Percentiles rank a stretch among this genome's conserved stretches.
phyloP scores from a whole-genome alignment of 35 echinoderm and acorn worm genomes.

The Ptychodera flava region DNA sequence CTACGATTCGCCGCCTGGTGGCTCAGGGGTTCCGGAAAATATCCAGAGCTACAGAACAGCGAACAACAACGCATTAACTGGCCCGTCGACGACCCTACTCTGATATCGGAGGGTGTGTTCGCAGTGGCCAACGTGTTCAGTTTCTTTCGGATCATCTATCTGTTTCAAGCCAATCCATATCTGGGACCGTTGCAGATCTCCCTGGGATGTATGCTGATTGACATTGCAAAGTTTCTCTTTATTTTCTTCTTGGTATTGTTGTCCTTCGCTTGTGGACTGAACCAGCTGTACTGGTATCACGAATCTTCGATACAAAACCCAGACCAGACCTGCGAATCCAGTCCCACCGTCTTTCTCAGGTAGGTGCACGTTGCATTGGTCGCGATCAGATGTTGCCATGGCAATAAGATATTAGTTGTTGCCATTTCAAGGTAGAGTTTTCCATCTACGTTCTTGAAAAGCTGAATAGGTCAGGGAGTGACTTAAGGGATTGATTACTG shows the following conservation, averaged over 20 bases:
- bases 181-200: conserved; percentile 95
- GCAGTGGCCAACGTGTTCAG: conserved; percentile 94
- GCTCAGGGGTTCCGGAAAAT: neutral
- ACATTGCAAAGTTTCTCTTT: conserved; percentile 86
- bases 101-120: conserved; percentile 81
- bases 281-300: conserved; percentile 90
- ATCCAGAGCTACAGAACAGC: conserved; percentile 7
- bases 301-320: too few relatives aligned
- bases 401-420: too few relatives aligned
- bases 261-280: conserved; percentile 84
- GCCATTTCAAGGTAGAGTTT: too few relatives aligned
- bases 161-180: conserved; percentile 95
- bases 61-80: conserved; percentile 17
- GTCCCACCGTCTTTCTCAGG: too few relatives aligned
- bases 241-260: conserved; percentile 78
- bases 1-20: conserved; percentile 52
- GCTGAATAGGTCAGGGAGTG: too few relatives aligned
- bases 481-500: too few relatives aligned
- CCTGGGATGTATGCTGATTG: conserved; percentile 87
- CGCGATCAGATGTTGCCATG: too few relatives aligned
- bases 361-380: too few relatives aligned
- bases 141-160: conserved; percentile 92
- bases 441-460: too few relatives aligned
- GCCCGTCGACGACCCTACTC: conserved; percentile 60
- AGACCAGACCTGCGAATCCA: too few relatives aligned